Conservation (phyloP, 1,140 invertebrate species). For the Drosophila eugracilis region DNA sequence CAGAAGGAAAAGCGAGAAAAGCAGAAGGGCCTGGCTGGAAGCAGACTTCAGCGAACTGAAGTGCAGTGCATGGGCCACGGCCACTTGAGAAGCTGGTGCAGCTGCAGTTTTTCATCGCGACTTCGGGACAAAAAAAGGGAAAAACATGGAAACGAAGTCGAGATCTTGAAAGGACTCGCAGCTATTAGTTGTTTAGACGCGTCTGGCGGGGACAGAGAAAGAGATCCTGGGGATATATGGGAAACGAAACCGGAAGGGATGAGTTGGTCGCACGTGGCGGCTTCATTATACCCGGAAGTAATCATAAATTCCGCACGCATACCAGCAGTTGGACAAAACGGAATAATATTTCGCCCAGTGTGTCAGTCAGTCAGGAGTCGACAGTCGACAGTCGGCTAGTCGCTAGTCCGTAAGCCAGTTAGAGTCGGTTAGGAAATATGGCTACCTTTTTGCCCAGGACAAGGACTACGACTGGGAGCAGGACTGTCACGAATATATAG, state of each 20-base stretch:
- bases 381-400: conserved; percentile 9
- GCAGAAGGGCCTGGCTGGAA: conserved; percentile 26
- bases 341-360: conserved; percentile 56
- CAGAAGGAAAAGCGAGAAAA: conserved; percentile 46
- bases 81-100: conserved; percentile 53
- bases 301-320: conserved; percentile 77
- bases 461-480: not conserved
- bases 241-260: conserved; percentile 17
- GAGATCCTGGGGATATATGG: not conserved
- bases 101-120: conserved; percentile 59
- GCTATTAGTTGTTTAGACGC: conserved; percentile 74
- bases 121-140: conserved; percentile 9
- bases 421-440: conserved; percentile 48
- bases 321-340: conserved; percentile 49
- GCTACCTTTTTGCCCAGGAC: conserved; percentile 58
- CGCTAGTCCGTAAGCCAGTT: conserved; percentile 35
- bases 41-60: conserved; percentile 21
- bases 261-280: conserved; percentile 60
- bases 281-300: conserved; percentile 79
- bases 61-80: conserved; percentile 12
- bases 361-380: conserved; percentile 34
- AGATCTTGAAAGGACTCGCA: conserved; percentile 65
- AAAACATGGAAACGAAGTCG: conserved; percentile 27
- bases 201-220: conserved; percentile 49
- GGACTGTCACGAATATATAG: conserved; percentile 3